Evolutionary conservation across 1,140 invertebrate genomes (phyloP), one percentile per base, ranked within the genome.

Genomic region (Zaprionus gabonicus): DNA sequence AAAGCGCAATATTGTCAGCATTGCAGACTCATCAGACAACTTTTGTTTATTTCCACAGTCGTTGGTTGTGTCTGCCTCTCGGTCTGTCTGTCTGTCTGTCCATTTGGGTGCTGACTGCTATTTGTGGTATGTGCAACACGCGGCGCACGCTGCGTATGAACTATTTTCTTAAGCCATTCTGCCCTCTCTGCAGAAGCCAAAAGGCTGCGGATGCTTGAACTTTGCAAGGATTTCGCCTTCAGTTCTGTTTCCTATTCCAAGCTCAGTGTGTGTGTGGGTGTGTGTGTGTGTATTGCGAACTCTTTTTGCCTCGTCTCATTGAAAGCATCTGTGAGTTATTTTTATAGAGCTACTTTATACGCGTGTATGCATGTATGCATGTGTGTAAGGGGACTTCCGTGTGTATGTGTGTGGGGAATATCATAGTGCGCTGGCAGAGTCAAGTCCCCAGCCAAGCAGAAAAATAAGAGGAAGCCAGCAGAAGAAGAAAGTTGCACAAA

Each of bases 241-340:
- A 76, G 66, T 82, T 74, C 56, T 55, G 17, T 57, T 69, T 66
- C 58, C 75, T 60, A 70, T 31, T 31, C 25, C 62, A 49, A 76
- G 70, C 41, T 44, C n/a, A 44, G n/a, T n/a, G 15, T 38, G 36
- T 13, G 13, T 38, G 13, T 38, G 36, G 15, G 36, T 86, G 59
- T 64, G 71, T 31, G 7, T 31, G 70, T 41, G 72, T 71, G 51
- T 64, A 53, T 65, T 60, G 57, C 34, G 63, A 38, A 56, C 46
- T 44, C 31, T 58, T 55, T 68, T 59, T 20, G 27, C 38, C 31
- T 66, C 27, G 41, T 58, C 46, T 68, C 75, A 76, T 88, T 81
- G 74, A 78, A 88, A 80, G 84, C 81, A 88, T 81, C 85, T 90
- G 79, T 80, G 79, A 84, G 85, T 73, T 90, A 90, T 88, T 88